These are phyloP conservation scores for Odontesthes bonariensis DNA, from an alignment of 2,113 vertebrate species.

Conservation along the genomic window DNA sequence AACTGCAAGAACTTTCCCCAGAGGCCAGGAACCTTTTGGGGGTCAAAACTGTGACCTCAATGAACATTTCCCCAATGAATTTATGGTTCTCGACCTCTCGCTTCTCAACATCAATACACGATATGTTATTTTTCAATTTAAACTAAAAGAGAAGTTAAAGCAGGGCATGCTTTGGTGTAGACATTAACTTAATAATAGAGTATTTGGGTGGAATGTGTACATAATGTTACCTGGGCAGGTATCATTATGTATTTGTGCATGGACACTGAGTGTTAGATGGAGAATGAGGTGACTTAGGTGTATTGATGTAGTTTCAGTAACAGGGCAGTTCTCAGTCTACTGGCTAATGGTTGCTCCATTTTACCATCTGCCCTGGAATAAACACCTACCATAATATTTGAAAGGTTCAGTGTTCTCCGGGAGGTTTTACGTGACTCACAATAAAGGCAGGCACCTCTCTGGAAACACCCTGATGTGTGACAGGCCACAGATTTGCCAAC, in stretches of 20 bases:
- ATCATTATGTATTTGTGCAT: too few relatives aligned
- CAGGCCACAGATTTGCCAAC: constrained; percentile 2
- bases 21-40: not conserved
- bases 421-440: not conserved
- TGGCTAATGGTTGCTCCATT: too few relatives aligned
- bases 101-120: too few relatives aligned
- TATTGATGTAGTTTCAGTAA: too few relatives aligned
- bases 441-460: not conserved
- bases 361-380: too few relatives aligned
- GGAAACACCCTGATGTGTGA: constrained; percentile 15
- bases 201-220: not conserved
- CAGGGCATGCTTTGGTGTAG: too few relatives aligned
- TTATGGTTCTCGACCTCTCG: not conserved
- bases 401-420: not conserved
- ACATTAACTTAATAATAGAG: not conserved
- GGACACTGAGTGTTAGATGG: too few relatives aligned
- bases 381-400: too few relatives aligned
- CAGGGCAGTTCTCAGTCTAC: too few relatives aligned
- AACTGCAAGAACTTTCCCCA: not conserved
- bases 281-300: not conserved
- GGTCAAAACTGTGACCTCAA: not conserved
- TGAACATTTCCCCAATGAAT: not conserved
- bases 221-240: not conserved
- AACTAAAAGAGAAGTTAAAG: too few relatives aligned
- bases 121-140: too few relatives aligned